These are phyloP conservation scores for Platysternon megacephalum DNA, from an alignment of 2,113 vertebrate genomes.

Conservation along the genomic window DNA sequence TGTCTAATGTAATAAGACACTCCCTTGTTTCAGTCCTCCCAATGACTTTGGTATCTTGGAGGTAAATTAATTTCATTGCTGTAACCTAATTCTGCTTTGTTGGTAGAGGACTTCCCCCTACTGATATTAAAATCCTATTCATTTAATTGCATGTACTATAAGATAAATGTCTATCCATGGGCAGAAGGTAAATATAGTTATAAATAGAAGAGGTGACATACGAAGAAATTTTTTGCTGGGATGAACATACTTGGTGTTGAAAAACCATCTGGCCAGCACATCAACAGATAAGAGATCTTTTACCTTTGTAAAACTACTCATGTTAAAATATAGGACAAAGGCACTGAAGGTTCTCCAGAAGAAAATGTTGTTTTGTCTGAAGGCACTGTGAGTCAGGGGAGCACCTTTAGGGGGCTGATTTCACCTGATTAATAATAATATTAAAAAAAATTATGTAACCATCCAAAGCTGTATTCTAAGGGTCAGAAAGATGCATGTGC, in stretches of 20 bases:
- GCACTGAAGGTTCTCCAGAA: background rate
- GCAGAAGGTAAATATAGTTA: constrained; percentile 59
- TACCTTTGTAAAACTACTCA: background rate
- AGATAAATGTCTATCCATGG: constrained; percentile 58
- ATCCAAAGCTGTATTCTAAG: background rate
- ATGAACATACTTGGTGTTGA: background rate
- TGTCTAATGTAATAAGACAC: constrained; percentile 57
- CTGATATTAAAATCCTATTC: constrained; percentile 80
- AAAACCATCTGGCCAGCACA: background rate
- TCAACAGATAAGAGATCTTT: background rate
- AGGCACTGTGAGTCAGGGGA: background rate
- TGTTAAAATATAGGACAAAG: background rate
- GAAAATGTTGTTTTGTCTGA: background rate
- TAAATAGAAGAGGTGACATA: constrained; percentile 51
- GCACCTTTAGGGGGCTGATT: background rate
- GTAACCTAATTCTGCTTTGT: constrained; percentile 76
- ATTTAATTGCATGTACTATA: constrained; percentile 66
- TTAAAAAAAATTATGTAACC: background rate
- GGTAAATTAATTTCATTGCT: constrained; percentile 75
- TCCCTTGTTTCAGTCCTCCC: constrained; percentile 36
- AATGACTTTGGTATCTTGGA: constrained; percentile 60
- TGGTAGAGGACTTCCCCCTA: constrained; percentile 72
- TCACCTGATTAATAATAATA: background rate
- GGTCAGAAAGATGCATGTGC: background rate
- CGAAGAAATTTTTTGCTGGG: background rate